Evolutionary conservation across 2,888 invertebrate species (phyloP), one percentile per base, ranked within the genome.

Genomic region (Conus canariensis): DNA sequence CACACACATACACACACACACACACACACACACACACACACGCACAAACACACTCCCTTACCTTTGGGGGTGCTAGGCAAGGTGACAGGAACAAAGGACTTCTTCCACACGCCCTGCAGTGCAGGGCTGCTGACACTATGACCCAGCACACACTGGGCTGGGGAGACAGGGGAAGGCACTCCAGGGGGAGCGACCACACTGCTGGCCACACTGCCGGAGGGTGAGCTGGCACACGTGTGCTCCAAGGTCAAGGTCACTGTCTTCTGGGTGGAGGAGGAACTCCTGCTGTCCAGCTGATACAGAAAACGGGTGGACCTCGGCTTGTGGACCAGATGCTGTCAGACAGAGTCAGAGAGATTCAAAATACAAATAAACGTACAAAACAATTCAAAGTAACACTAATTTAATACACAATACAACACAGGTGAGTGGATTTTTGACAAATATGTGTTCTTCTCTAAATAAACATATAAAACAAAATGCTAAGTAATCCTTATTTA

Each of bases 181-280:
- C 83, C 82, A 19, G 83, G 19, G 67, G 89, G 45, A 16, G 9
- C 30, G 22, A 82, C 83, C 6, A 59, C 9, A 16, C 74, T n/a
- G n/a, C 16, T 74, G 64, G 19, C 94, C 94, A 94, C 9, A 92
- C 94, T 0, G 94, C 94, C 67, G 93, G 90, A 74, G 94, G 92
- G 87, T 90, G 91, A 14, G 94, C 94, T 16, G 93, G 85, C 88
- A 12, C 14, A 70, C 22, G 9, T 80, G 83, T 22, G 88, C 8
- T 94, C 91, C 58, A 95, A 91, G 64, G 94, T 94, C 91, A 96
- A 92, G 83, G 93, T 94, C 85, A 95, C 93, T 10, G 93, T 92
- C 90, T 94, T 94, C 90, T 95, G 95, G 85, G 92, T 92, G 4
- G 94, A 93, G 45, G 93, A 92, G 8, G 93, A 91, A n/a, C 92